These are phyloP conservation scores for Troides aeacus DNA, from an alignment of 2,888 invertebrate genomes.

Conservation along the genomic window DNA sequence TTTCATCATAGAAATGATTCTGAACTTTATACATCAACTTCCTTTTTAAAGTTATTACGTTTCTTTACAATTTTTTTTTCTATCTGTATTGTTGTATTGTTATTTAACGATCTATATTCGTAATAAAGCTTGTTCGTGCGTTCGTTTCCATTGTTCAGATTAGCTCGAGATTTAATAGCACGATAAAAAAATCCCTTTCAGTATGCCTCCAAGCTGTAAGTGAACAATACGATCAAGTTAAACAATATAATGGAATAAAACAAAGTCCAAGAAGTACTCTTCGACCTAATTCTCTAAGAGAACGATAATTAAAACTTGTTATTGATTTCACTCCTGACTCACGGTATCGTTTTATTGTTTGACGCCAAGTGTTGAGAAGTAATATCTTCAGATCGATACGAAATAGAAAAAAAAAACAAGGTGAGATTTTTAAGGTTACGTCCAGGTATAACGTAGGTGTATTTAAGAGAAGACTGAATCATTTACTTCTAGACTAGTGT, in stretches of 20 bases:
- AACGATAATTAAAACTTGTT: conserved; percentile 3
- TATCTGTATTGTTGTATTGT: conserved; percentile 19
- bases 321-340: conserved; percentile 1
- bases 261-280: not conserved
- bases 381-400: no score
- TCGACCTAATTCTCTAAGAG: conserved; percentile 3
- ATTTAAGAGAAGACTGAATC: no score
- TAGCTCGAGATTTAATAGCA: conserved; percentile 22
- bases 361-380: no score
- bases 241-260: conserved; percentile 10
- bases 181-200: conserved; percentile 21
- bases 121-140: conserved; percentile 24
- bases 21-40: not conserved
- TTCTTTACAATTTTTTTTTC: not conserved
- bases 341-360: not conserved
- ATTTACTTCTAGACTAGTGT: no score
- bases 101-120: conserved; percentile 17
- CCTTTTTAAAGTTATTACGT: not conserved
- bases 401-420: no score
- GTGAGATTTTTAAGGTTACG: no score
- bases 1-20: no score
- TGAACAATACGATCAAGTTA: conserved; percentile 22
- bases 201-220: conserved; percentile 18
- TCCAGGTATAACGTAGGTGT: no score
- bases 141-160: conserved; percentile 25